A percentile compares a stretch with the other conserved stretches of the same genome.
Conservation (phyloP, 2,888 invertebrate genomes). For the Deroplatys truncata region DNA sequence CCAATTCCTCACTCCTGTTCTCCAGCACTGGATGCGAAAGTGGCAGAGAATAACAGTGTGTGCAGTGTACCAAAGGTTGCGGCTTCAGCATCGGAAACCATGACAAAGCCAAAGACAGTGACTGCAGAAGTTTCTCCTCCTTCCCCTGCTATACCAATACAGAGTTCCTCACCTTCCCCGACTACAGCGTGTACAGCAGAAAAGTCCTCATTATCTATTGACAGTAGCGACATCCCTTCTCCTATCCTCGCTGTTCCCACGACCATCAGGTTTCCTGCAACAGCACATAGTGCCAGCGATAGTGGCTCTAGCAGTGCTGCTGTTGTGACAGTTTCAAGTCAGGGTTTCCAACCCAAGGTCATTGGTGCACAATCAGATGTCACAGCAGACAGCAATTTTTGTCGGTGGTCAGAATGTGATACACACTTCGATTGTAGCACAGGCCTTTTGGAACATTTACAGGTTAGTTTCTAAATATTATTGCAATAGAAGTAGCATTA, state of each 20-base stretch:
- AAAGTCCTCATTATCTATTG: not conserved
- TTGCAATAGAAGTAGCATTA: too few species aligned
- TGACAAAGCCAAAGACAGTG: not conserved
- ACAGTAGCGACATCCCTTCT: slow-evolving; percentile 42
- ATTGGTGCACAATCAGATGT: not conserved
- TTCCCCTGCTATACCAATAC: not conserved
- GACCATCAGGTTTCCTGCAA: slow-evolving; percentile 74
- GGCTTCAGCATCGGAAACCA: not conserved
- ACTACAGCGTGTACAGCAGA: not conserved
- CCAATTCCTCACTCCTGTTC: not conserved
- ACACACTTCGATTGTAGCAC: slow-evolving; percentile 73
- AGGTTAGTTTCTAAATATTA: slow-evolving; percentile 52
- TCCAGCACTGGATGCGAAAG: not conserved
- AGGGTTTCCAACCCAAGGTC: slow-evolving; percentile 33
- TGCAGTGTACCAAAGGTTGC: not conserved
- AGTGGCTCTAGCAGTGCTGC: slow-evolving; percentile 33
- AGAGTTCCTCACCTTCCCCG: not conserved
- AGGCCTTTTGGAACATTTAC: slow-evolving; percentile 81
- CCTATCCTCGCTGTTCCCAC: slow-evolving; percentile 78
- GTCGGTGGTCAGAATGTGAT: slow-evolving; percentile 80
- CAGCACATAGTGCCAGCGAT: slow-evolving; percentile 72
- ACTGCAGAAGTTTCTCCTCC: not conserved
- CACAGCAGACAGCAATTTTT: slow-evolving; percentile 52
- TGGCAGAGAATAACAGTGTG: not conserved
- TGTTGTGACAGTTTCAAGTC: slow-evolving; percentile 35